These are phyloP conservation scores for Vidua chalybeata DNA, from an alignment of 2,113 vertebrate species.

Conservation along the genomic window DNA sequence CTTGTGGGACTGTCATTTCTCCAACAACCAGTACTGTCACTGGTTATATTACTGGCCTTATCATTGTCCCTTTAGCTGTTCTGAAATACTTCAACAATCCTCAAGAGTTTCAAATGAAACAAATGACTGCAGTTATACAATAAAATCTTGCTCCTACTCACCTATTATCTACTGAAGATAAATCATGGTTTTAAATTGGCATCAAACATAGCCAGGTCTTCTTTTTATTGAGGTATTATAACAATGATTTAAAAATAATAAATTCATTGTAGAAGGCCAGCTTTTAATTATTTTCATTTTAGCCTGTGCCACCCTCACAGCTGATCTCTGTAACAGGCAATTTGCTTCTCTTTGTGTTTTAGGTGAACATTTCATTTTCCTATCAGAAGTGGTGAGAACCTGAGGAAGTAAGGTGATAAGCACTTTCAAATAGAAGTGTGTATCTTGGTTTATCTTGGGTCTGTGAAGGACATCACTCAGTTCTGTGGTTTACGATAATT, in stretches of 20 bases:
- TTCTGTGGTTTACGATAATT: not conserved
- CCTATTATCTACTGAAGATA: conserved; percentile 37
- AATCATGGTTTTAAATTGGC: conserved; percentile 46
- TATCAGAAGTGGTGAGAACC: not conserved
- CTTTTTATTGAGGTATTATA: conserved; percentile 45
- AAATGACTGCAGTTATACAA: not conserved
- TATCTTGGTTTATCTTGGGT: not conserved
- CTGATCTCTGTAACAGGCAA: not conserved
- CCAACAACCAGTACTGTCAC: not conserved
- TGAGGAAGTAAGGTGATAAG: not conserved
- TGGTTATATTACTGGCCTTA: not conserved
- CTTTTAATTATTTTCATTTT: conserved; percentile 57
- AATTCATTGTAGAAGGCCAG: not conserved
- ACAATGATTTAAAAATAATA: conserved; percentile 54
- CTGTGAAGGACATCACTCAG: not conserved
- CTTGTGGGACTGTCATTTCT: not conserved
- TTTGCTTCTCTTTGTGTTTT: not conserved
- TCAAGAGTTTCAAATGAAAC: conserved; percentile 35
- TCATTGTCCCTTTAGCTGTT: not conserved
- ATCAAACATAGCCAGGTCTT: not conserved
- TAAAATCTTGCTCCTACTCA: conserved; percentile 29
- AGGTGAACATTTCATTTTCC: not conserved
- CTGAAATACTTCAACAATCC: conserved; percentile 25
- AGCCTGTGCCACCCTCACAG: not conserved
- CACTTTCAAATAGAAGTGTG: not conserved